Evolutionary conservation across 2,888 invertebrate species (phyloP), one percentile per base, ranked within the genome.

Genomic region (Nymphalis polychloros): DNA sequence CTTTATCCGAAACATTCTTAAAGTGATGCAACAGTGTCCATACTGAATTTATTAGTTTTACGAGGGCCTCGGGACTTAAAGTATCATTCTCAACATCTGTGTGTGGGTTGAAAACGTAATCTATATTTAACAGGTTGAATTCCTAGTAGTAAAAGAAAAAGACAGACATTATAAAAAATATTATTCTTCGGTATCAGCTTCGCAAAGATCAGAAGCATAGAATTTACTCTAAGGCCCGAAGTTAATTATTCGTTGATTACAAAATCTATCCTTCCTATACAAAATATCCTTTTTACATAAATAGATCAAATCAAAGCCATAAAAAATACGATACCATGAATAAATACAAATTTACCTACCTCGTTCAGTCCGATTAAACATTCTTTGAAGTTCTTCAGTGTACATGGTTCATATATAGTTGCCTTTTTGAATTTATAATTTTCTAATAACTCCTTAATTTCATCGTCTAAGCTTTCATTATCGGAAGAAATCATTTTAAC

Each of bases 381-480:
- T 76, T 92, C 90, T 67, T 79, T 88, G 64, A 81, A 82, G 73
- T 92, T 92, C 71, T 84, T 81, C 7, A 75, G 69, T 7, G 89
- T 89, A 73, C 92, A 92, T 0, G 92, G 92, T 76, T 91, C 92
- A 67, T 88, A 91, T 4, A 77, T 73, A 16, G 90, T 88, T 17
- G 88, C 84, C 77, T 82, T 90, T 80, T 90, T 92, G 72, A 80
- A 78, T 80, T 84, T 91, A 73, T 91, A 92, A 76, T 92, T 87
- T 78, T 79, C 77, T 72, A 92, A 76, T 62, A 92, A 84, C 78
- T 92, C 92, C 76, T 80, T 86, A n/a, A 92, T 86, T 84, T 92
- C 92, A 70, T 89, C 88, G 68, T 92, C 91, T 72, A 90, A 79
- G 73, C 76, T 80, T 77, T 87, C 87, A 64, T 77, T 81, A 63